Evolutionary conservation across 1,140 invertebrate genomes (phyloP).

Genomic region (Tenebrio molitor): DNA sequence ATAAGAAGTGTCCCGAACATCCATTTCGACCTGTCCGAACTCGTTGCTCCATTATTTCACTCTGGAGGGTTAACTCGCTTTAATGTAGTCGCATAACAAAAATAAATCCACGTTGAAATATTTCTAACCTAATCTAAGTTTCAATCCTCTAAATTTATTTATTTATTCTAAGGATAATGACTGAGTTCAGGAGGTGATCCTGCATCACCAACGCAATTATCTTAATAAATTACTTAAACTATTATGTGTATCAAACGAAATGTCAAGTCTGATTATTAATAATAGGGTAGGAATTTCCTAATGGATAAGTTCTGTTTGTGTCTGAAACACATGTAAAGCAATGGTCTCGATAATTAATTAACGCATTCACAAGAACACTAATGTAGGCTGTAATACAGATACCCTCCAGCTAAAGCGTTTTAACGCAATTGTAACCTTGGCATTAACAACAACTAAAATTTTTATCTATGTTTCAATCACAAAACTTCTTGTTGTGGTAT

Average conservation of each 20-base stretch:
- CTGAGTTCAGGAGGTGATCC: neutral
- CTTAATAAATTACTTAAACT: constrained; percentile 38
- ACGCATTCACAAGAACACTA: constrained; percentile 10
- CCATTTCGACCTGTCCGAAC: no score
- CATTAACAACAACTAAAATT: no score
- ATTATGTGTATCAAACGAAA: constrained; percentile 30
- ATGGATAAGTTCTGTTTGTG: constrained; percentile 45
- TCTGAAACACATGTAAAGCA: constrained; percentile 33
- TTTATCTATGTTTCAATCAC: neutral
- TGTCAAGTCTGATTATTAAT: constrained; percentile 39
- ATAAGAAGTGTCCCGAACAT: neutral
- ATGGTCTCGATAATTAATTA: constrained; percentile 25
- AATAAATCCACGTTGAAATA: no score
- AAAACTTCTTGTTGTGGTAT: neutral
- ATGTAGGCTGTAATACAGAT: neutral
- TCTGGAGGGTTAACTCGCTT: no score
- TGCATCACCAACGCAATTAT: constrained; percentile 7
- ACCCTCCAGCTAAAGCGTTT: no score
- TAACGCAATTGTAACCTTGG: no score
- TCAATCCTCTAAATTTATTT: constrained; percentile 4
- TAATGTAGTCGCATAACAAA: no score
- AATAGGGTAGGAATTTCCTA: constrained; percentile 42
- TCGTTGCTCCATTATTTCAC: no score
- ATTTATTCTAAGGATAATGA: constrained; percentile 15
- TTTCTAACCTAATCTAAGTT: neutral